Base-by-base conservation (phyloP, 1,140 invertebrate species). In the Bombyx mori region DNA sequence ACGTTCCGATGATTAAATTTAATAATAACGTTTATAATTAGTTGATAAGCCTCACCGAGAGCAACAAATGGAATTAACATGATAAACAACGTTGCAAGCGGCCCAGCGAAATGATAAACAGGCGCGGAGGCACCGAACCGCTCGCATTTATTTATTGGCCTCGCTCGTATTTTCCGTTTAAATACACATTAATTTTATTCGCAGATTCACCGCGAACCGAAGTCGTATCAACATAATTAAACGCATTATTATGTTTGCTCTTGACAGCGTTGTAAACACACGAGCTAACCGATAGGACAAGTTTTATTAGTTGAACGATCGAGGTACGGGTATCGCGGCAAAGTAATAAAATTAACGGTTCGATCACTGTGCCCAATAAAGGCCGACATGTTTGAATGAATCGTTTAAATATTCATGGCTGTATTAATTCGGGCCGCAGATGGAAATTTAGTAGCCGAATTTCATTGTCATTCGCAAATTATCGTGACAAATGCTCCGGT, bases 121-220 rank as follows among this genome's bases (percentile, higher is more conserved):
- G 72, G 64, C 35, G 45, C 46, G 66, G 64, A 67, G 73, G 75
- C 75, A 68, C 74, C 66, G 68, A 71, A 61, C 71, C 63, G 67
- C 68, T 67, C 73, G 69, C 58, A 58, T 79, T 79, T 77, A 82
- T 80, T 84, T 77, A 82, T 82, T 84, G 79, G 75, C 73, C 76
- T 74, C 77, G 78, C 81, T 72, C 77, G 79, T 73, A 82, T 82
- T 85, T 85, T 77, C 69, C 77, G 73, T 80, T 82, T 85, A 82
- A 82, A 79, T 74, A 75, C 74, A 82, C 82, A 79, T 80, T 85
- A 79, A 85, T 85, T 81, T 82, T 79, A 78, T 85, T 80, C 82
- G 74, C 82, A 76, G 82, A 85, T 82, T 82, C 72, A 71, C 73
- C 73, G 77, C 76, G 82, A 79, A 81, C 81, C 77, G 79, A 72